Conservation (phyloP, 2,797 vertebrate species). For the Myotis findleyi region DNA sequence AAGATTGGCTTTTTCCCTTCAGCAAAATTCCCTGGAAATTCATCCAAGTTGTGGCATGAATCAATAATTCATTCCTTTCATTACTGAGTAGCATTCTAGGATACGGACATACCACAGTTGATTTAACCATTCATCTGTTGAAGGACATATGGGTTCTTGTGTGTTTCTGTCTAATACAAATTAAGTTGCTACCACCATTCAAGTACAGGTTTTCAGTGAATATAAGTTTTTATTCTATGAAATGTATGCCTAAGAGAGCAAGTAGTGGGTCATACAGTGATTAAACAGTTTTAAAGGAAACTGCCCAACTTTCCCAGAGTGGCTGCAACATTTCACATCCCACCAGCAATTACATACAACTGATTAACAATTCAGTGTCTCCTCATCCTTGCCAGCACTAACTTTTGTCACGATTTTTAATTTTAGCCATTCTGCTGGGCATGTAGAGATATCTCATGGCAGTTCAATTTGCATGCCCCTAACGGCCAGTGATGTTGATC, state of each 20-base stretch:
- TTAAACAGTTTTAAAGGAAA: constrained; percentile 23
- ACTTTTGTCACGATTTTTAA: not conserved
- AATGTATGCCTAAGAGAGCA: not conserved
- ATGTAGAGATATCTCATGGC: not conserved
- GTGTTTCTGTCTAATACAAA: not conserved
- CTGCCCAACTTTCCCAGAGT: not conserved
- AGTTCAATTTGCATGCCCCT: not conserved
- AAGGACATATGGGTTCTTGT: not conserved
- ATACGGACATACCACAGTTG: not conserved
- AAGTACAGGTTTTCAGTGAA: not conserved
- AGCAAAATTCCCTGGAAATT: not conserved
- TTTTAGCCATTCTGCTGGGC: not conserved
- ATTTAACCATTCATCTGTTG: not conserved
- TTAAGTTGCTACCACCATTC: not conserved
- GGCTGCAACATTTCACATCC: not conserved
- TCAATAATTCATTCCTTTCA: not conserved
- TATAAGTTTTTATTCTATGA: not conserved
- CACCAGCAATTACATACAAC: not conserved
- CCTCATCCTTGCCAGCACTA: not conserved
- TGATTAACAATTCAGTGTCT: not conserved
- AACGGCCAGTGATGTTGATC: not conserved
- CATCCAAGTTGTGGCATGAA: not conserved
- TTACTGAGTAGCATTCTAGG: not conserved
- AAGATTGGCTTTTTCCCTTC: not conserved
- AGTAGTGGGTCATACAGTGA: not conserved